Conservation (phyloP, 2,113 vertebrate genomes). For the Columbina picui region DNA sequence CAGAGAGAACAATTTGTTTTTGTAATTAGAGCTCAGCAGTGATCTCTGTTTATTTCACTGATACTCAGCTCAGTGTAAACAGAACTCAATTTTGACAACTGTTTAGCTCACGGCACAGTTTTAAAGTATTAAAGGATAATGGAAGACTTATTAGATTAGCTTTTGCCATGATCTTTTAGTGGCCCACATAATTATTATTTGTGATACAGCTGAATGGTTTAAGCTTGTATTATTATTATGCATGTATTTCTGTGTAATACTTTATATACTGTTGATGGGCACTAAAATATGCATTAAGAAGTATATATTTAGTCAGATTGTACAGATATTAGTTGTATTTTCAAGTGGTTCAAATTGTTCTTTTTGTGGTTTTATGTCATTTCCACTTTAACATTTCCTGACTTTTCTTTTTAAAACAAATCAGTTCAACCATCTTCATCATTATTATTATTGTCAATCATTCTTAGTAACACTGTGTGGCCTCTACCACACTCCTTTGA, state of each 20-base stretch:
- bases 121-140: slow-evolving; percentile 79
- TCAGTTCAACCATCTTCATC: background rate
- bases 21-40: slow-evolving; percentile 62
- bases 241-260: slow-evolving; percentile 27
- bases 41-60: slow-evolving; percentile 57
- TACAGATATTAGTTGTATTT: background rate
- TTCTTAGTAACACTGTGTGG: background rate
- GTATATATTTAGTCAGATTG: slow-evolving; percentile 36
- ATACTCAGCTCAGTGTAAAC: slow-evolving; percentile 66
- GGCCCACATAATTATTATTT: slow-evolving; percentile 77
- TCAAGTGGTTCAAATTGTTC: background rate
- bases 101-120: slow-evolving; percentile 74
- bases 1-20: slow-evolving; percentile 63
- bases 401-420: background rate
- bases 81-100: slow-evolving; percentile 75
- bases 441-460: slow-evolving; percentile 9
- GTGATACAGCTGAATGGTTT: slow-evolving; percentile 66
- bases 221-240: slow-evolving; percentile 44
- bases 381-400: background rate
- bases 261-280: slow-evolving; percentile 44
- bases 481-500: background rate
- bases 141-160: slow-evolving; percentile 82
- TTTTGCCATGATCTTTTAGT: slow-evolving; percentile 75
- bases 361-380: background rate
- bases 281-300: slow-evolving; percentile 50